phyloP scores from a whole-genome alignment of 2,797 vertebrate species.

The Anguilla obscura region DNA sequence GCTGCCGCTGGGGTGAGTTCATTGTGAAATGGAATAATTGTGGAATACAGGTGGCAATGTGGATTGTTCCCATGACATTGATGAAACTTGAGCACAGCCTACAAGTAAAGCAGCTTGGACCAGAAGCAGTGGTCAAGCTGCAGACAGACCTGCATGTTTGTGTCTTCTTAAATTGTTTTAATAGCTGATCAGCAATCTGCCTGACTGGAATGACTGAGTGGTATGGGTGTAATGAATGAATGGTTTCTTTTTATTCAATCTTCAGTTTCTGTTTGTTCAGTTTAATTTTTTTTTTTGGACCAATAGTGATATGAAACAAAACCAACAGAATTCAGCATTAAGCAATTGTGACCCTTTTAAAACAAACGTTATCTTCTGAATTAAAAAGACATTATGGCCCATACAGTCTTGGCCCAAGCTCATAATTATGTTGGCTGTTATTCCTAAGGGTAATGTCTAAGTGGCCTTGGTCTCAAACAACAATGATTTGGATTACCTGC shows the following conservation, averaged over 20 bases:
- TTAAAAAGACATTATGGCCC: slow-evolving; percentile 30
- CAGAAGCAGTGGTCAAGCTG: neutral
- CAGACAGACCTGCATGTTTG: slow-evolving; percentile 20
- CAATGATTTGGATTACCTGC: neutral
- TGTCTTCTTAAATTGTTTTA: slow-evolving; percentile 7
- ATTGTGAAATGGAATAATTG: neutral
- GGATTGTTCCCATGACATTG: neutral
- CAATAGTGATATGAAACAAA: neutral
- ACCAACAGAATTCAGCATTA: neutral
- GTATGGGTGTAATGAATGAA: slow-evolving; percentile 20
- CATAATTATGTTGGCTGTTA: neutral
- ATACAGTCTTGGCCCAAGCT: neutral
- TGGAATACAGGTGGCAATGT: neutral
- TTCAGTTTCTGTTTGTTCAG: slow-evolving; percentile 22
- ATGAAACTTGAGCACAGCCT: neutral
- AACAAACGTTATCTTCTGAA: slow-evolving; percentile 29
- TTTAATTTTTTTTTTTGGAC: neutral
- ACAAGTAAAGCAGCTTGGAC: neutral
- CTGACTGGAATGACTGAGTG: slow-evolving; percentile 32
- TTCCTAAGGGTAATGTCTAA: neutral
- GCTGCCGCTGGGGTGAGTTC: neutral
- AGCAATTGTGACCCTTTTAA: neutral
- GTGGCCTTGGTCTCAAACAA: neutral
- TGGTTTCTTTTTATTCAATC: neutral
- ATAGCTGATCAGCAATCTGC: slow-evolving; percentile 34